Conservation (phyloP, 2,888 invertebrate genomes). For the Dicranocentrus wangi region DNA sequence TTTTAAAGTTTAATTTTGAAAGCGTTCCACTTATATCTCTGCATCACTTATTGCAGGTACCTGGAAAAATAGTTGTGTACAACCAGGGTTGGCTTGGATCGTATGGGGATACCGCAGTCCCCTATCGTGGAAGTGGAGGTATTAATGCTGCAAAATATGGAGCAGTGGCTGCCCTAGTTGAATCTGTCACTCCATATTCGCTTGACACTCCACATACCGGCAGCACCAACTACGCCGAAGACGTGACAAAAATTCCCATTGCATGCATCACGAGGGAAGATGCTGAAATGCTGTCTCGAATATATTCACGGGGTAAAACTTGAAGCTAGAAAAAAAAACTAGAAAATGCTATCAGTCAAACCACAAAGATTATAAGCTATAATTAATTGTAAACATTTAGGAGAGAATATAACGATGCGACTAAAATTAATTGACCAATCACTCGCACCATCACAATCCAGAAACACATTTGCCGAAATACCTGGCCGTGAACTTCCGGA, state of each 20-base stretch:
- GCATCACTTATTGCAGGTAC: conserved; percentile 6
- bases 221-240: conserved; percentile 74
- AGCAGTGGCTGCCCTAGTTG: conserved; percentile 75
- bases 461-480: conserved; percentile 84
- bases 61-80: conserved; percentile 60
- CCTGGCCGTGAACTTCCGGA: conserved; percentile 77
- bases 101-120: conserved; percentile 38
- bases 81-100: conserved; percentile 57
- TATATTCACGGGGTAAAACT: conserved; percentile 73
- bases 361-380: not conserved
- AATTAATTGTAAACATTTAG: not conserved
- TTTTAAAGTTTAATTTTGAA: too few species aligned
- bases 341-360: too few species aligned
- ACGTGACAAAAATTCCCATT: conserved; percentile 81
- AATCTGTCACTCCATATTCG: conserved; percentile 75
- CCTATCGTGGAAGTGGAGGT: conserved; percentile 82
- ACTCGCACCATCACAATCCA: conserved; percentile 75
- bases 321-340: too few species aligned
- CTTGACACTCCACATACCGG: conserved; percentile 76
- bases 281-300: conserved; percentile 82
- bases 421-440: conserved; percentile 29
- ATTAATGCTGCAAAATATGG: conserved; percentile 74
- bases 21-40: too few species aligned
- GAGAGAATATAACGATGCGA: conserved; percentile 6
- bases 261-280: conserved; percentile 87